phyloP scores from a whole-genome alignment of 2,888 invertebrate species.

The Agonopterix arenella region DNA sequence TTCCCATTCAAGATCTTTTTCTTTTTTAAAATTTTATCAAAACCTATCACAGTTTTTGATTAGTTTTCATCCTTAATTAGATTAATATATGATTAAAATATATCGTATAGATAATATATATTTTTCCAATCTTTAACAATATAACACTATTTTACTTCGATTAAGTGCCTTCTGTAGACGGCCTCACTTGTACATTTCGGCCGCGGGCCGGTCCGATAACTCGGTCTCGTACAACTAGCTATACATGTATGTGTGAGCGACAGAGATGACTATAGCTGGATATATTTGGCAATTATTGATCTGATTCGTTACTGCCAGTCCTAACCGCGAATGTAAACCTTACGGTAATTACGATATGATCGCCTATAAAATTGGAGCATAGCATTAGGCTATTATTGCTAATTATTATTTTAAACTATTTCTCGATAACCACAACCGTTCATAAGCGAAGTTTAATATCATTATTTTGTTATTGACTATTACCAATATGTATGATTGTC shows the following conservation, averaged over 20 bases:
- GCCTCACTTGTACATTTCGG: constrained; percentile 3
- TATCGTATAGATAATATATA: constrained; percentile 73
- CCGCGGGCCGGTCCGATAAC: constrained; percentile 14
- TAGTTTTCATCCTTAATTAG: constrained; percentile 74
- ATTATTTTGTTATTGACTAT: constrained; percentile 71
- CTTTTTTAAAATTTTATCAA: constrained; percentile 74
- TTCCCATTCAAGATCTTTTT: constrained; percentile 29
- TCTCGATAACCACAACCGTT: constrained; percentile 76
- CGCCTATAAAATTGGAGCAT: constrained; percentile 65
- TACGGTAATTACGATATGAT: constrained; percentile 62
- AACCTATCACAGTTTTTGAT: constrained; percentile 78
- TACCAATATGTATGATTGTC: constrained; percentile 61
- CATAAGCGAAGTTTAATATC: constrained; percentile 76
- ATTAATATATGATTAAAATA: constrained; percentile 76
- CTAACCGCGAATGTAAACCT: constrained; percentile 24
- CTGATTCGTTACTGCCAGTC: constrained; percentile 26
- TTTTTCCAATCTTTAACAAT: constrained; percentile 72
- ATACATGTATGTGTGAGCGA: constrained; percentile 26
- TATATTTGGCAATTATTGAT: constrained; percentile 44
- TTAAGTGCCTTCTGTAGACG: constrained; percentile 27
- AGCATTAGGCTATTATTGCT: constrained; percentile 74
- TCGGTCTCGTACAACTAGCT: constrained; percentile 1
- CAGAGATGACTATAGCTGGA: constrained; percentile 19
- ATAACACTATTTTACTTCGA: constrained; percentile 71
- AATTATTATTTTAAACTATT: constrained; percentile 71